A percentile compares a stretch with the other conserved stretches of the same genome.
Conservation (phyloP, 2,888 invertebrate genomes). For the Caenorhabditis sp. region DNA sequence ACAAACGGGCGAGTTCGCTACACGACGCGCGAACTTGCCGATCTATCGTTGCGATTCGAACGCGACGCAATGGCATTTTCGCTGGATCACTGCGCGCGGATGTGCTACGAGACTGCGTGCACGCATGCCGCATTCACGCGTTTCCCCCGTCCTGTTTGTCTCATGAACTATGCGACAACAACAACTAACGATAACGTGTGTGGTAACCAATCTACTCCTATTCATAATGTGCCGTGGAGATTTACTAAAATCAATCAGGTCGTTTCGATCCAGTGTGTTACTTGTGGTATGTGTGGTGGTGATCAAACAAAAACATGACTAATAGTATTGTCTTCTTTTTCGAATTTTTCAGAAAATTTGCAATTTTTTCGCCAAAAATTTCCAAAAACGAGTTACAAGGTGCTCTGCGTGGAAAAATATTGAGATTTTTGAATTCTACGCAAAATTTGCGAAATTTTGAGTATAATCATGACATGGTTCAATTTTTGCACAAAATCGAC, state of each 20-base stretch:
- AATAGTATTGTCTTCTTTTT: neutral
- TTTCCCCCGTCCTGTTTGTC: slow-evolving; percentile 69
- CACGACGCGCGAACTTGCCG: slow-evolving; percentile 54
- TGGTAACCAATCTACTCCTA: slow-evolving; percentile 25
- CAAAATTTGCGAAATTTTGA: neutral
- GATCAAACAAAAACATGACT: too few relatives aligned
- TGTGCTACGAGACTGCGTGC: slow-evolving; percentile 64
- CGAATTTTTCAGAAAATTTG: too few relatives aligned
- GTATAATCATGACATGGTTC: neutral
- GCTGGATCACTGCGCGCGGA: slow-evolving; percentile 63
- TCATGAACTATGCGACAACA: slow-evolving; percentile 55
- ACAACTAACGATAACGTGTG: neutral
- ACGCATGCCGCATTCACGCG: slow-evolving; percentile 64
- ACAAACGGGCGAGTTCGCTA: slow-evolving; percentile 55
- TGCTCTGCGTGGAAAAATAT: too few relatives aligned
- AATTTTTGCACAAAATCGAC: neutral
- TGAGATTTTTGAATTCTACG: neutral
- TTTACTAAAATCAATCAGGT: slow-evolving; percentile 65
- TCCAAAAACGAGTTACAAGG: too few relatives aligned
- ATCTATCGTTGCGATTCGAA: slow-evolving; percentile 61
- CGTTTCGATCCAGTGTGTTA: slow-evolving; percentile 61
- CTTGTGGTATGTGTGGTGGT: slow-evolving; percentile 56
- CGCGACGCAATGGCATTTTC: slow-evolving; percentile 62
- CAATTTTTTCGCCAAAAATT: too few relatives aligned
- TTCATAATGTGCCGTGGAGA: slow-evolving; percentile 11